A percentile compares a stretch with the other conserved stretches of the same genome.
phyloP scores from a whole-genome alignment of 2,888 invertebrate genomes.

The Caenorhabditis japonica region DNA sequence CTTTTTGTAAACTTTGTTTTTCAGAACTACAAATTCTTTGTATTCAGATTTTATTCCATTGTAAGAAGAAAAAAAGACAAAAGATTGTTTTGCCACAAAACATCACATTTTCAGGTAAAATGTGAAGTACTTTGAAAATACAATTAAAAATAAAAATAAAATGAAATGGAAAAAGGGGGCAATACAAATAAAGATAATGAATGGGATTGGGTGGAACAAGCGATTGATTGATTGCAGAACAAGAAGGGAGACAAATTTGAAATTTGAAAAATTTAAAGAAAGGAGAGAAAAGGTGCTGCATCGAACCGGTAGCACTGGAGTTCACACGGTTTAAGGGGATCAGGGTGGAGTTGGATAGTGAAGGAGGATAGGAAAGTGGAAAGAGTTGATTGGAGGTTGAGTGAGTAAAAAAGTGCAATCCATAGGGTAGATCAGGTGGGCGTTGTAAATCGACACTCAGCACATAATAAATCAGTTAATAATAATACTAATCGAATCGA shows the following conservation, averaged over 20 bases:
- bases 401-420: slow-evolving; percentile 9
- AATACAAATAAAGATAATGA: background rate
- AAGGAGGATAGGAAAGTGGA: slow-evolving; percentile 4
- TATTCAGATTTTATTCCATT: slow-evolving; percentile 49
- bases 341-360: background rate
- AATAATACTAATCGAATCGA: slow-evolving; percentile 59
- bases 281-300: slow-evolving; percentile 26
- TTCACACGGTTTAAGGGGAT: slow-evolving; percentile 49
- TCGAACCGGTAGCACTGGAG: slow-evolving; percentile 52
- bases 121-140: slow-evolving; percentile 35
- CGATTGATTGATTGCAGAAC: slow-evolving; percentile 19
- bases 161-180: background rate
- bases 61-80: slow-evolving; percentile 18
- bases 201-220: background rate
- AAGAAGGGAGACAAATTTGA: slow-evolving; percentile 4
- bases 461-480: slow-evolving; percentile 37
- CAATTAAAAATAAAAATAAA: slow-evolving; percentile 24
- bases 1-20: background rate
- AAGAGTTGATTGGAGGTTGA: too few species aligned
- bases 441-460: slow-evolving; percentile 44
- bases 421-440: slow-evolving; percentile 39
- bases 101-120: slow-evolving; percentile 26
- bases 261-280: slow-evolving; percentile 7
- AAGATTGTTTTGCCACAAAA: slow-evolving; percentile 30
- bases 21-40: slow-evolving; percentile 23